These are phyloP conservation scores for Cranoglanis bouderius DNA, from an alignment of 2,113 vertebrate species.

Conservation along the genomic window DNA sequence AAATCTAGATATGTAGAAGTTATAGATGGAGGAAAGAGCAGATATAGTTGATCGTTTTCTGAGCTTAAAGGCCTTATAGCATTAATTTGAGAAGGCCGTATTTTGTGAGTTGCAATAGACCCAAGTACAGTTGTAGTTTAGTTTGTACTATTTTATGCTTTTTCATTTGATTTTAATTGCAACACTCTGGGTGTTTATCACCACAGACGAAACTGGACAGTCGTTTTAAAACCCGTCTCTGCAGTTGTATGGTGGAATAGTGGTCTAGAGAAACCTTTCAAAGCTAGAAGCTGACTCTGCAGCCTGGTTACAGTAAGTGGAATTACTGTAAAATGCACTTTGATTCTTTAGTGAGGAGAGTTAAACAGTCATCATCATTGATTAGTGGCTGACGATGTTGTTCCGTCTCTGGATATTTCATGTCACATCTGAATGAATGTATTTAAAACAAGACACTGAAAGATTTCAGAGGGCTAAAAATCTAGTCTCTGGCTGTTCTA, in stretches of 20 bases:
- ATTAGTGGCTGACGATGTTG: neutral
- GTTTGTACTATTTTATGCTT: neutral
- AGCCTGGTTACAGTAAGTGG: neutral
- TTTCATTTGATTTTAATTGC: neutral
- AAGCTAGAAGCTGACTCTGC: neutral
- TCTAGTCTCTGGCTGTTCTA: neutral
- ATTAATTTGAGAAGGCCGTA: neutral
- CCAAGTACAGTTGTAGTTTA: neutral
- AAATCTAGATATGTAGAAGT: neutral
- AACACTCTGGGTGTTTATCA: neutral
- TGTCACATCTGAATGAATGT: neutral
- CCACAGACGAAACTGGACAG: neutral
- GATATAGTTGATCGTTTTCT: neutral
- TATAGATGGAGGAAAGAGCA: neutral
- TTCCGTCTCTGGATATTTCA: neutral
- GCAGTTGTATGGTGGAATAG: neutral
- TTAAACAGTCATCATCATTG: neutral
- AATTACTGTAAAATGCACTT: neutral
- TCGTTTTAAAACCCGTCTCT: neutral
- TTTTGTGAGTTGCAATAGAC: neutral
- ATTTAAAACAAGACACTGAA: neutral
- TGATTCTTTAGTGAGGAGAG: too few relatives aligned
- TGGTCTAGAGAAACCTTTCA: neutral
- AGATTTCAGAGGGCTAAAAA: neutral
- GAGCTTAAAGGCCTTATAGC: neutral